Evolutionary conservation across 37 sponge, comb jelly and placozoan genomes (phyloP).

Genomic region (Tethya wilhelma): DNA sequence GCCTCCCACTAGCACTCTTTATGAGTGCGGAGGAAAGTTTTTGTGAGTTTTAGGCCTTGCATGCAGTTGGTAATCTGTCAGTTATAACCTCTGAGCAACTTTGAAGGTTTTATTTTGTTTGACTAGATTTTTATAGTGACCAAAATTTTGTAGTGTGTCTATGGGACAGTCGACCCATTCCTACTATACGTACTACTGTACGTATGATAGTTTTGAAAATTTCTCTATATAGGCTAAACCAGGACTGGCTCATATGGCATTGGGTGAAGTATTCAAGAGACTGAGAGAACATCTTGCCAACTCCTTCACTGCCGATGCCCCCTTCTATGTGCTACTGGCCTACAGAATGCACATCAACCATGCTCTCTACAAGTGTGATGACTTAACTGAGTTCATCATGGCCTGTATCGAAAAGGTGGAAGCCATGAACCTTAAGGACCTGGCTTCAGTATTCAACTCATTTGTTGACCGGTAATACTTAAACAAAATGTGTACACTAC

Average conservation of each 20-base stretch:
- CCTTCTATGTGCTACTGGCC: not conserved
- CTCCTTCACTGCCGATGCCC: not conserved
- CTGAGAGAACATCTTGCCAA: not conserved
- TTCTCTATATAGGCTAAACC: not conserved
- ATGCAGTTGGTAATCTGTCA: too few species aligned
- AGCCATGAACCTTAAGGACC: not conserved
- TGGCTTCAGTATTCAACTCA: not conserved
- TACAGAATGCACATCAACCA: not conserved
- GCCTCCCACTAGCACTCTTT: too few species aligned
- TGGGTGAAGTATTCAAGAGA: not conserved
- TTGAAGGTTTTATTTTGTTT: too few species aligned
- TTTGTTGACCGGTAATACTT: not conserved
- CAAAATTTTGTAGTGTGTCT: too few species aligned
- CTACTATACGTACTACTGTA: too few species aligned
- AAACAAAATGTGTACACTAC: too few species aligned
- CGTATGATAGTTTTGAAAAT: too few species aligned
- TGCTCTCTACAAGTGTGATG: not conserved
- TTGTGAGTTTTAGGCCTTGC: too few species aligned
- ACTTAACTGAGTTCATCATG: not conserved
- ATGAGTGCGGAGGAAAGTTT: too few species aligned
- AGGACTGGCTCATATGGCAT: not conserved
- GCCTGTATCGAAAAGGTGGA: not conserved
- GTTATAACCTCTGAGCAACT: too few species aligned
- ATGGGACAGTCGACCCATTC: too few species aligned
- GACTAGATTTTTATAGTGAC: too few species aligned